Evolutionary conservation across 2,113 vertebrate species (phyloP).

Genomic region (Platanista minor): DNA sequence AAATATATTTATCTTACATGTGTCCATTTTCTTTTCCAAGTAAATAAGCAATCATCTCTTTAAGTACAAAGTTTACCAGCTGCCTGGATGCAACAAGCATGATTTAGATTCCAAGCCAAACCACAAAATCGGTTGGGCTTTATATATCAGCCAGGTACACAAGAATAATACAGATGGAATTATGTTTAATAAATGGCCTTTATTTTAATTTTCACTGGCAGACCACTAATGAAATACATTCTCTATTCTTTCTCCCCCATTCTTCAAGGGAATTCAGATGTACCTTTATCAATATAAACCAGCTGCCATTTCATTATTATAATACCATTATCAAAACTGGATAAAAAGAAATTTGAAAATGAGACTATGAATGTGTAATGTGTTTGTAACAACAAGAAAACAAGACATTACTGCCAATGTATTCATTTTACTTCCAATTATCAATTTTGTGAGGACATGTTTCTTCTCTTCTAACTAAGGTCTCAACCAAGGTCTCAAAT

Average conservation of each 20-base stretch:
- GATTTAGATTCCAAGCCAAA: neutral
- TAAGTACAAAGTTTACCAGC: neutral
- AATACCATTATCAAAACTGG: constrained; percentile 18
- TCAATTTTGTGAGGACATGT: neutral
- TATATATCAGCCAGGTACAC: neutral
- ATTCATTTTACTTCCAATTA: neutral
- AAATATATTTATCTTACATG: neutral
- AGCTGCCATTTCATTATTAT: neutral
- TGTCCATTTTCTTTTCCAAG: constrained; percentile 11
- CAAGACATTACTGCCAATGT: neutral
- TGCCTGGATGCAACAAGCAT: neutral
- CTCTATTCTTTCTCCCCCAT: neutral
- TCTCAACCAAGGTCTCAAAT: neutral
- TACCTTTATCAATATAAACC: neutral
- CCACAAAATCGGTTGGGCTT: neutral
- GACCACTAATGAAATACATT: neutral
- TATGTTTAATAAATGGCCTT: neutral
- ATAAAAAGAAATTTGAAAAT: neutral
- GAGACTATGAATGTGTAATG: neutral
- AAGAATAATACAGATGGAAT: neutral
- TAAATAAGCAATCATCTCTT: neutral
- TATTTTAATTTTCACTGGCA: neutral
- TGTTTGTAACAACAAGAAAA: neutral
- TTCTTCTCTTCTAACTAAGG: neutral
- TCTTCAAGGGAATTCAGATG: neutral